Conservation (phyloP, 2,113 vertebrate genomes). For the Kryptolebias marmoratus region DNA sequence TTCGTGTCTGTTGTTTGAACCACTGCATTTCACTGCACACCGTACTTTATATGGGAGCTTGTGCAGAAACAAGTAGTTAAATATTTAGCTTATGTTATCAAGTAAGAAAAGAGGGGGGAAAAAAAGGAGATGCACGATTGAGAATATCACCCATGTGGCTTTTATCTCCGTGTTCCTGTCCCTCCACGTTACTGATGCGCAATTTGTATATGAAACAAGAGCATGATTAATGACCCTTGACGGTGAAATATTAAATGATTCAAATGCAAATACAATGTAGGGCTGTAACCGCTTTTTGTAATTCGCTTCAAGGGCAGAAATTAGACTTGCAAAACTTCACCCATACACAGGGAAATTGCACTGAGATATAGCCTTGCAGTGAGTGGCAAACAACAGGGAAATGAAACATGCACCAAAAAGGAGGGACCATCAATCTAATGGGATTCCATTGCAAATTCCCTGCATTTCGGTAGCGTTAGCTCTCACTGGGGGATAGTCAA, state of each 20-base stretch:
- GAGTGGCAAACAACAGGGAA: constrained; percentile 70
- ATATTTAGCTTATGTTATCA: constrained; percentile 38
- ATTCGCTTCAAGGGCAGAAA: constrained; percentile 76
- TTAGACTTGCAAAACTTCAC: constrained; percentile 78
- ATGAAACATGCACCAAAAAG: constrained; percentile 70
- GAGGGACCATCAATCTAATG: constrained; percentile 71
- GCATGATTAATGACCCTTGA: constrained; percentile 68
- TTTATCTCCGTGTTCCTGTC: constrained; percentile 36
- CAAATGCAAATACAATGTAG: constrained; percentile 64
- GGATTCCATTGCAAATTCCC: constrained; percentile 62
- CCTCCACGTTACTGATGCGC: constrained; percentile 47
- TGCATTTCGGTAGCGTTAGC: constrained; percentile 45
- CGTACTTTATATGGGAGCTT: constrained; percentile 20
- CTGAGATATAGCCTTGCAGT: constrained; percentile 58
- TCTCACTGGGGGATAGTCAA: constrained; percentile 66
- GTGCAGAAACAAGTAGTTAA: constrained; percentile 18
- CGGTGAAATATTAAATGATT: constrained; percentile 66
- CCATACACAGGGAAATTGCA: constrained; percentile 64
- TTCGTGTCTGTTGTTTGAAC: constrained; percentile 46
- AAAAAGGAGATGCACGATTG: constrained; percentile 27
- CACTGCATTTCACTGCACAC: constrained; percentile 3
- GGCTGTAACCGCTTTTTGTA: constrained; percentile 51
- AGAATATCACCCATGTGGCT: constrained; percentile 40
- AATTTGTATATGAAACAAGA: constrained; percentile 49
- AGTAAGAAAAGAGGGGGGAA: constrained; percentile 10